Percentiles rank a stretch among this genome's conserved stretches.
Conservation (phyloP, 2,113 vertebrate species). For the Odocoileus virginianus region DNA sequence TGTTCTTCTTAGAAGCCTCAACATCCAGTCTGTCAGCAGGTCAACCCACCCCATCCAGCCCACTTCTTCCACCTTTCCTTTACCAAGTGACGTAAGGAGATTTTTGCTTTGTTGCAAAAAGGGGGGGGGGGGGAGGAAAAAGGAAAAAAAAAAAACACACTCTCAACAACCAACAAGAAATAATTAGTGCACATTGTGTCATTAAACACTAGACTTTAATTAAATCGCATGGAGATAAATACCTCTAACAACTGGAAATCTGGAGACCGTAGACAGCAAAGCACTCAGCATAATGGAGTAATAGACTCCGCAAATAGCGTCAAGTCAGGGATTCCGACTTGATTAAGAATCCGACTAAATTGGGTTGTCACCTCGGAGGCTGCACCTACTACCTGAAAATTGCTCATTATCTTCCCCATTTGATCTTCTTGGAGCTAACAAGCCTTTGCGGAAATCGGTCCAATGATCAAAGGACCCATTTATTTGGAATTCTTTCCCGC, state of each 20-base stretch:
- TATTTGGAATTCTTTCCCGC: background rate
- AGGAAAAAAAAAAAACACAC: background rate
- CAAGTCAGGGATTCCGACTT: constrained; percentile 58
- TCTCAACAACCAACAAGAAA: constrained; percentile 78
- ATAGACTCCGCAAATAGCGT: constrained; percentile 60
- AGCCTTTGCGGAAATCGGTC: background rate
- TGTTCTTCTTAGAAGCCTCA: background rate
- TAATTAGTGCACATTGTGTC: constrained; percentile 82
- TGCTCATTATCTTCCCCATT: constrained; percentile 42
- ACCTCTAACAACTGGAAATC: constrained; percentile 72
- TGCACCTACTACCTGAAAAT: constrained; percentile 56
- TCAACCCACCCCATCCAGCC: background rate
- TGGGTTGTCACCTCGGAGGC: constrained; percentile 53
- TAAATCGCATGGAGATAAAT: constrained; percentile 82
- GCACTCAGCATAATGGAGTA: constrained; percentile 67
- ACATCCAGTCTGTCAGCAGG: background rate
- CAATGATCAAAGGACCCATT: constrained; percentile 63
- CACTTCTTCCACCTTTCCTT: background rate
- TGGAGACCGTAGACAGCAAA: constrained; percentile 54
- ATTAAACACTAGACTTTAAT: constrained; percentile 85
- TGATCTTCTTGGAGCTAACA: constrained; percentile 58
- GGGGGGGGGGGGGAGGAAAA: background rate
- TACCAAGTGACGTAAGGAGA: constrained; percentile 45
- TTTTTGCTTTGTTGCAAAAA: constrained; percentile 61
- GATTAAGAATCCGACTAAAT: constrained; percentile 65